Base-by-base conservation (phyloP, 2,888 invertebrate genomes). In the Heteromurus nitidus region DNA sequence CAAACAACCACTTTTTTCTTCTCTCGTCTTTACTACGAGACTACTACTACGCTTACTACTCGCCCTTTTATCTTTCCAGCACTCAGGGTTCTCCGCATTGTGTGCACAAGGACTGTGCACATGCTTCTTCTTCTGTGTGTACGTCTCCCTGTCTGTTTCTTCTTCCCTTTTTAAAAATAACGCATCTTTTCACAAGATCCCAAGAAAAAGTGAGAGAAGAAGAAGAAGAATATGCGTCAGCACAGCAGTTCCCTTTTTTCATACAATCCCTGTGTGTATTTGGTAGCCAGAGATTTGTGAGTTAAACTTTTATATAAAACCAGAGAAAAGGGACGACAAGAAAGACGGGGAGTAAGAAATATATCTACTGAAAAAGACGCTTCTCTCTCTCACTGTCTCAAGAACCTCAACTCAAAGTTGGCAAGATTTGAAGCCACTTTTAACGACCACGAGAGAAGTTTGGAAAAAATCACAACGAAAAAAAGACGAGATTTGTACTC, bases 401-500 rank as follows among this genome's bases (percentile, higher is more conserved):
- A n/a, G n/a, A n/a, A n/a, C n/a, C n/a, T 65, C 44, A 44, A 20
- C 16, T 11, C 47, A 68, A 64, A 68, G 30, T 28, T 53, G 50
- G 42, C 30, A 22, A 60, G 64, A 64, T 36, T 36, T 30, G 36
- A 53, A 62, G 50, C 60, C n/a, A 47, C 55, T 73, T 67, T 80
- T 74, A 70, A 79, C 70, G 79, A 70, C 53, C 79, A 79, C 55
- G 55, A 77, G 65, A 42, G 70, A 72, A 42, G 60, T 30, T 58
- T 26, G 11, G 47, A 60, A 20, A 55, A 50, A 62, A 60, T 13
- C 9, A 60, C 44, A 44, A 7, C 18, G 24, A 47, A 69, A 31
- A 73, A 67, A 69, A 31, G 67, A 67, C 60, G 50, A 80, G 73
- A 80, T 80, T 80, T 80, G 74, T 80, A 62, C 73, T 80, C 80